These are phyloP conservation scores for Polyergus mexicanus DNA, from an alignment of 1,140 invertebrate genomes.

Conservation along the genomic window DNA sequence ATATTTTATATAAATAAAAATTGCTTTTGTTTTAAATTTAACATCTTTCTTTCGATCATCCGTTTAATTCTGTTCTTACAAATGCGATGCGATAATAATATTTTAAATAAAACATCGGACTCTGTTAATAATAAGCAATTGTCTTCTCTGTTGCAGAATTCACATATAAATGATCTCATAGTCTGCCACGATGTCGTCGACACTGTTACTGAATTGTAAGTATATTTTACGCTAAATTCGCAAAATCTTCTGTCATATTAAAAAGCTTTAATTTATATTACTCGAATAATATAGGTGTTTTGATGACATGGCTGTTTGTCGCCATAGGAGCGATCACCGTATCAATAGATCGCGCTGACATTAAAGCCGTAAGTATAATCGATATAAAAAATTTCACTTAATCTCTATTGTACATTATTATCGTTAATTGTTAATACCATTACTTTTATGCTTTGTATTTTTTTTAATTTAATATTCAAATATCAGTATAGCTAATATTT, in stretches of 20 bases:
- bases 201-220: slow-evolving; percentile 74
- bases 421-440: neutral
- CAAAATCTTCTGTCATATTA: neutral
- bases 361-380: slow-evolving; percentile 77
- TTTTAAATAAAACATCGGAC: neutral
- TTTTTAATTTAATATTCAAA: neutral
- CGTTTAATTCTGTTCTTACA: neutral
- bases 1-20: neutral
- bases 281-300: slow-evolving; percentile 69
- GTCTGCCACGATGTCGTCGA: slow-evolving; percentile 75
- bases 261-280: slow-evolving; percentile 18
- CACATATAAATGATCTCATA: slow-evolving; percentile 71
- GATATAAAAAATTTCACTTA: slow-evolving; percentile 1
- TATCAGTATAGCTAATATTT: neutral
- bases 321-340: slow-evolving; percentile 79
- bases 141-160: slow-evolving; percentile 69
- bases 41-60: neutral
- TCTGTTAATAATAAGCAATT: neutral
- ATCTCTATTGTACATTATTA: neutral
- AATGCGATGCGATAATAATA: neutral
- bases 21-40: neutral
- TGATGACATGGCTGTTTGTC: slow-evolving; percentile 76
- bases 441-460: neutral
- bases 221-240: neutral
- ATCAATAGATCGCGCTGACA: slow-evolving; percentile 81